Evolutionary conservation across 2,113 vertebrate species (phyloP).

Genomic region (Gila orcuttii): DNA sequence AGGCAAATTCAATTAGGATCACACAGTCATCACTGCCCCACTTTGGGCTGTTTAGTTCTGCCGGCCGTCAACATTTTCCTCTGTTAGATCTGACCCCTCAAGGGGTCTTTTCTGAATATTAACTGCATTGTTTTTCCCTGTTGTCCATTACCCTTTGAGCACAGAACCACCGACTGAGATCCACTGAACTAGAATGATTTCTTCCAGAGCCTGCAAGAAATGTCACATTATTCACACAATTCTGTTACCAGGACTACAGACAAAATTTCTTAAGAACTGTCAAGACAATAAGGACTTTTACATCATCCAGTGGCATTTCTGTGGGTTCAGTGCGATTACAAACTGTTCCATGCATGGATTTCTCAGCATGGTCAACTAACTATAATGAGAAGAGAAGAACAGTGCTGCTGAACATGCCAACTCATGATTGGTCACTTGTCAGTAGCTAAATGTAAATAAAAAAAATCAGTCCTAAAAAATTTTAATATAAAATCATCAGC

Average conservation of each 20-base stretch:
- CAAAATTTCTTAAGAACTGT: neutral
- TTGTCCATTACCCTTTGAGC: neutral
- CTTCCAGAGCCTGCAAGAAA: neutral
- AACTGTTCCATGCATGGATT: neutral
- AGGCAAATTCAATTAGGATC: conserved; percentile 3
- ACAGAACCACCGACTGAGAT: neutral
- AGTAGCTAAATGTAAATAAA: neutral
- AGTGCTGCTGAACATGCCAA: neutral
- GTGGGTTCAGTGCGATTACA: neutral
- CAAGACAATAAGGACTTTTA: neutral
- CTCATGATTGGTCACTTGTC: neutral
- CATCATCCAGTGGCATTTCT: neutral
- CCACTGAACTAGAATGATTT: neutral
- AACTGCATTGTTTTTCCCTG: neutral
- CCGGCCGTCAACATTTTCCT: neutral
- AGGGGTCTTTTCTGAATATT: neutral
- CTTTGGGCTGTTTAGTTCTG: neutral
- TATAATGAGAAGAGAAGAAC: neutral
- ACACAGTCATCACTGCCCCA: neutral
- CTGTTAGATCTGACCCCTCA: neutral
- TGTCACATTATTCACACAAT: neutral
- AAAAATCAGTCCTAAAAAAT: neutral
- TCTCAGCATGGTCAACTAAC: neutral
- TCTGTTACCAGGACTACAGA: neutral
- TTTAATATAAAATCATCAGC: too few species aligned